Evolutionary conservation across 2,797 vertebrate genomes (phyloP).

Genomic region (Poliocrania exsul): DNA sequence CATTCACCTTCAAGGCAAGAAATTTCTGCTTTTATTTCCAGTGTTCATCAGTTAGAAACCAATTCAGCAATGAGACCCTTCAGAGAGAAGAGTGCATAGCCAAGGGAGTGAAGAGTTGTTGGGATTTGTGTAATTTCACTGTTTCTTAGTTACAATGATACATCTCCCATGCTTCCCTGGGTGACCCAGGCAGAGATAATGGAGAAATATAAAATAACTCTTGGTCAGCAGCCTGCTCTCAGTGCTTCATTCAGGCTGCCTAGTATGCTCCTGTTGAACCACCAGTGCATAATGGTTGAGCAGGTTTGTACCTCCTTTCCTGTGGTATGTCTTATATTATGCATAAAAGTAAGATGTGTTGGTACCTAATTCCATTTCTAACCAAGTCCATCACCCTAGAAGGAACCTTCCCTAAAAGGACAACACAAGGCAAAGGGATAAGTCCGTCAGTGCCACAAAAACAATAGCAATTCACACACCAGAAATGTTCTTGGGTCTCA

Average conservation of each 20-base stretch:
- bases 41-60: too few species aligned
- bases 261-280: background rate
- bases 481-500: background rate
- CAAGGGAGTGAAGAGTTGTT: background rate
- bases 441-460: background rate
- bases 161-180: too few species aligned
- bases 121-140: background rate
- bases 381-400: background rate
- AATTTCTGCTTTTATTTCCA: background rate
- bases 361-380: background rate
- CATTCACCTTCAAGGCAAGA: background rate
- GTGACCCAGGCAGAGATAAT: background rate
- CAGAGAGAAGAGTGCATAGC: background rate
- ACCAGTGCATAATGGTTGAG: fast-evolving
- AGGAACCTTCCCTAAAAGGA: background rate
- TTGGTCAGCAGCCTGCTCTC: background rate
- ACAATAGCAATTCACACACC: background rate
- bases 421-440: background rate
- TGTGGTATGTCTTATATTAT: background rate
- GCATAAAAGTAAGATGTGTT: fast-evolving
- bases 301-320: background rate
- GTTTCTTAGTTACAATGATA: background rate
- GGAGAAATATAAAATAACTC: background rate
- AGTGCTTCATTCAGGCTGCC: background rate
- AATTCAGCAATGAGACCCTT: background rate